phyloP scores from a whole-genome alignment of 2,797 vertebrate species.

The Tympanoctomys barrerae region DNA sequence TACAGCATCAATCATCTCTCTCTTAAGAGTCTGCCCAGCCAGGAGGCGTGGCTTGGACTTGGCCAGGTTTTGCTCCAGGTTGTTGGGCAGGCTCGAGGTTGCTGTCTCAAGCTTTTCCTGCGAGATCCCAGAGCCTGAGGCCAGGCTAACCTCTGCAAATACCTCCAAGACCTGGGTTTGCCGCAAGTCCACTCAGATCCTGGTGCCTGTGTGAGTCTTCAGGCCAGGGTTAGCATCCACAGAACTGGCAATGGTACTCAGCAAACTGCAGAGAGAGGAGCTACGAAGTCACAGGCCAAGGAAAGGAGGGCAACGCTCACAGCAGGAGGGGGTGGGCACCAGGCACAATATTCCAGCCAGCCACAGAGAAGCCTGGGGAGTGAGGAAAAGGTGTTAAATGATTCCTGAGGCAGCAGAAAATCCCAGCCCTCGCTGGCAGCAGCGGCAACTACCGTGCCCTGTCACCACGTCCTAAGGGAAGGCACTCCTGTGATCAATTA shows the following conservation, averaged over 20 bases:
- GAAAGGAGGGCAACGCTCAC: background rate
- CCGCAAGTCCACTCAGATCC: background rate
- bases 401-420: background rate
- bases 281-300: background rate
- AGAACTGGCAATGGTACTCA: too few species aligned
- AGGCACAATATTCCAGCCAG: too few species aligned
- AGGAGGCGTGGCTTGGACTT: too few species aligned
- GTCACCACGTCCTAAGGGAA: background rate
- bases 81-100: background rate
- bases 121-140: background rate
- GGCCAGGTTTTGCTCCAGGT: background rate
- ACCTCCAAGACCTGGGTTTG: background rate
- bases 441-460: background rate
- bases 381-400: background rate
- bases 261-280: background rate
- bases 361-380: background rate
- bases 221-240: background rate
- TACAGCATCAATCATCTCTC: background rate
- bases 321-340: background rate
- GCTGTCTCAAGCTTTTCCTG: rapidly evolving
- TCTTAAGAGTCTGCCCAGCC: rapidly evolving
- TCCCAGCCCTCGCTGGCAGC: background rate
- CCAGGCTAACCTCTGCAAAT: rapidly evolving
- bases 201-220: background rate
- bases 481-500: background rate